phyloP scores from a whole-genome alignment of 1,140 invertebrate species.

The Acyrthosiphon pisum region DNA sequence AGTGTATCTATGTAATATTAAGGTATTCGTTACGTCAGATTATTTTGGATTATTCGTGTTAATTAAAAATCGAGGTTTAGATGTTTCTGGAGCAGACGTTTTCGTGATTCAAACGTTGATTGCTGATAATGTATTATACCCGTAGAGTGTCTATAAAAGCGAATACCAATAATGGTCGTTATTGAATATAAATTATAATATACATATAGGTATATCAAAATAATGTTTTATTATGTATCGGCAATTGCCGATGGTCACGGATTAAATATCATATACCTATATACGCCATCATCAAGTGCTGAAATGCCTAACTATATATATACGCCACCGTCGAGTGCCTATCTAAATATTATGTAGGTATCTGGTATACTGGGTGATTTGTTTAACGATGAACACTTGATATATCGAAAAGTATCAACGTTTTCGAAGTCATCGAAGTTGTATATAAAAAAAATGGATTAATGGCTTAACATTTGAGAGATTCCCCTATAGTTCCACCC shows the following conservation, averaged over 20 bases:
- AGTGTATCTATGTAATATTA: background rate
- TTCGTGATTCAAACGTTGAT: background rate
- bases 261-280: background rate
- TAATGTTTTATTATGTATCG: background rate
- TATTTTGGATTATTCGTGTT: background rate
- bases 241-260: background rate
- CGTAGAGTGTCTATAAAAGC: background rate
- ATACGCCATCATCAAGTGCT: background rate
- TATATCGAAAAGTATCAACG: background rate
- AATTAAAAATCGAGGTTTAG: conserved; percentile 5
- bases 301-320: background rate
- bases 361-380: background rate
- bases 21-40: background rate
- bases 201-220: background rate
- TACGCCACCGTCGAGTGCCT: background rate
- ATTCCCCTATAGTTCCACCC: background rate
- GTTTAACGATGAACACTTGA: background rate
- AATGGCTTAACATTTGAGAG: background rate
- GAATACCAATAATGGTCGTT: background rate
- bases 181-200: background rate
- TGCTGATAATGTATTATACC: background rate
- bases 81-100: background rate
- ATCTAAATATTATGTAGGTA: background rate
- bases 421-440: background rate
- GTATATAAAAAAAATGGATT: background rate